phyloP scores from a whole-genome alignment of 2,113 vertebrate species.

The Marcusenius ussheri region DNA sequence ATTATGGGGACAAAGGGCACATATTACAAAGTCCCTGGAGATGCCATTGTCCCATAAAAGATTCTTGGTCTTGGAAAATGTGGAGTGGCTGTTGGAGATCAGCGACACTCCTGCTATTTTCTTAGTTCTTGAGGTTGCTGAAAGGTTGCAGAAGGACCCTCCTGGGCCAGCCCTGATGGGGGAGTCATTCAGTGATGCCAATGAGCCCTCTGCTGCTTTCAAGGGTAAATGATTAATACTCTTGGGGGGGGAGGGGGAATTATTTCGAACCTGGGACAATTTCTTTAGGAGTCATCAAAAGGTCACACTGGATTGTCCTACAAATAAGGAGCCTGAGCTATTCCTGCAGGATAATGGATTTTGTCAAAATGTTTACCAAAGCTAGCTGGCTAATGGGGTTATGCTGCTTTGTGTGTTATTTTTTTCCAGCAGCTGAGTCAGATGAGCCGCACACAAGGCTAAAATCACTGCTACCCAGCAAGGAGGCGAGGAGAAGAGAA shows the following conservation, averaged over 20 bases:
- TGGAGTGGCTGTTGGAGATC: not conserved
- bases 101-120: not conserved
- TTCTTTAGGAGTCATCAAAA: not conserved
- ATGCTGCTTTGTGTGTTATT: not conserved
- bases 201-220: not conserved
- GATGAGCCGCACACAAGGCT: not conserved
- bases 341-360: constrained; percentile 7
- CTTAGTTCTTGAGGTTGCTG: not conserved
- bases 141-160: not conserved
- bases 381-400: not conserved
- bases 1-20: constrained; percentile 25
- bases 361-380: not conserved
- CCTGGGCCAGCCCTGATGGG: not conserved
- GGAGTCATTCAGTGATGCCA: not conserved
- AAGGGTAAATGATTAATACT: not conserved
- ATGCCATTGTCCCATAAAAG: not conserved
- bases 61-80: not conserved
- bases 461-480: not conserved
- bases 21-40: constrained; percentile 2
- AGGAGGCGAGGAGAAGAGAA: not conserved
- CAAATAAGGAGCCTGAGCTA: not conserved
- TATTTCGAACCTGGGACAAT: not conserved
- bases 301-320: not conserved
- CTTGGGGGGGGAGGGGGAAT: not conserved
- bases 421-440: not conserved